phyloP scores from a whole-genome alignment of 1,140 invertebrate genomes.

The Diorhabda elongata region DNA sequence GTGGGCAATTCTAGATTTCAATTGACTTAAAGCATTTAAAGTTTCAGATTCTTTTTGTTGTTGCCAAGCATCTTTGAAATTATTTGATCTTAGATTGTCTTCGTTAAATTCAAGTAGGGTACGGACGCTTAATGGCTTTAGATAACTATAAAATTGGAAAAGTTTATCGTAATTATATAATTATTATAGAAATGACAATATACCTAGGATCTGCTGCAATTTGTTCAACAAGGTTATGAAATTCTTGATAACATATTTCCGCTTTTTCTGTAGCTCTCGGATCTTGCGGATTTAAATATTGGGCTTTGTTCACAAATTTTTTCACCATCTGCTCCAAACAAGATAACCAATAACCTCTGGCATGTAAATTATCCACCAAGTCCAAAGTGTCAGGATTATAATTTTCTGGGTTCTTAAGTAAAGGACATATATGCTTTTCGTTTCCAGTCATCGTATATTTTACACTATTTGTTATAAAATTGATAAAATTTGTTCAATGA shows the following conservation, averaged over 20 bases:
- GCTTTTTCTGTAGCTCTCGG: constrained; percentile 73
- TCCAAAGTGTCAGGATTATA: constrained; percentile 90
- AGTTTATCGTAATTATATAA: neutral
- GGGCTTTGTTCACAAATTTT: constrained; percentile 66
- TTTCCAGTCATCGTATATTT: constrained; percentile 12
- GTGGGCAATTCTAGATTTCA: constrained; percentile 53
- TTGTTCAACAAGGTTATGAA: constrained; percentile 73
- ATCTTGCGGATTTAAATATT: constrained; percentile 76
- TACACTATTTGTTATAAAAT: too few species aligned
- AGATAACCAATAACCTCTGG: constrained; percentile 87
- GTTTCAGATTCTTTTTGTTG: constrained; percentile 64
- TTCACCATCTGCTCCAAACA: constrained; percentile 83
- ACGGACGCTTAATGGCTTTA: constrained; percentile 82
- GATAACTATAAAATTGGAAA: constrained; percentile 48
- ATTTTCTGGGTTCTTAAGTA: constrained; percentile 48
- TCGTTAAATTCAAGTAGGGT: constrained; percentile 88
- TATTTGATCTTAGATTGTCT: constrained; percentile 82
- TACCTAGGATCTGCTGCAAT: constrained; percentile 77
- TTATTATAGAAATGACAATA: constrained; percentile 43
- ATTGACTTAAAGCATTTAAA: constrained; percentile 51
- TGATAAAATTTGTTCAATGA: too few species aligned
- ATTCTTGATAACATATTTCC: constrained; percentile 77
- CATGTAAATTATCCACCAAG: constrained; percentile 77
- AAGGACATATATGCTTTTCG: constrained; percentile 42
- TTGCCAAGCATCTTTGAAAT: constrained; percentile 90